Conservation (phyloP, 2,888 invertebrate species). For the Lymantria dispar region DNA sequence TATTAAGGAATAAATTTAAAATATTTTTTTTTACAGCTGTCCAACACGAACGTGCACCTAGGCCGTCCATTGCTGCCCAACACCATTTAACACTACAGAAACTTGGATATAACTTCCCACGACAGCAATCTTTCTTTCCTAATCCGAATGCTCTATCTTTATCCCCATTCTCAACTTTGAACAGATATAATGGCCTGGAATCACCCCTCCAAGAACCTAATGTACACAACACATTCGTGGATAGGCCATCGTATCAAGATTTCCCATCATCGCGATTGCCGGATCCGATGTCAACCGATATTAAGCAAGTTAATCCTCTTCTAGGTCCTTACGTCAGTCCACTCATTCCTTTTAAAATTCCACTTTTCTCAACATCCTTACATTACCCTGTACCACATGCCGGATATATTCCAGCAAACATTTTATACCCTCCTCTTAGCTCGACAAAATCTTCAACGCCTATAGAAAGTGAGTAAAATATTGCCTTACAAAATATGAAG, state of each 20-base stretch:
- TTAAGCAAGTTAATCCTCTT: slow-evolving; percentile 47
- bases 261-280: slow-evolving; percentile 48
- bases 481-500: neutral
- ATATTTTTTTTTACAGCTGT: slow-evolving; percentile 85
- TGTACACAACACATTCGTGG: slow-evolving; percentile 49
- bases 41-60: slow-evolving; percentile 94
- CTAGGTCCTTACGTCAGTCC: slow-evolving; percentile 43
- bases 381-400: slow-evolving; percentile 63
- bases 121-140: slow-evolving; percentile 51
- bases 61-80: slow-evolving; percentile 66
- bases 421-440: slow-evolving; percentile 65
- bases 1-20: neutral
- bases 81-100: slow-evolving; percentile 72
- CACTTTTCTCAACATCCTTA: slow-evolving; percentile 59
- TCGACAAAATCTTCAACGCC: slow-evolving; percentile 48
- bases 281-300: slow-evolving; percentile 42
- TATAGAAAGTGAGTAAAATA: slow-evolving; percentile 48
- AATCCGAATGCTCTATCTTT: slow-evolving; percentile 46
- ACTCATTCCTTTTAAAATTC: slow-evolving; percentile 64
- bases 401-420: slow-evolving; percentile 70
- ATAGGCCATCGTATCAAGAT: slow-evolving; percentile 54
- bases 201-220: slow-evolving; percentile 46
- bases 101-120: slow-evolving; percentile 70
- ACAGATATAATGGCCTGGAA: slow-evolving; percentile 44
- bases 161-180: slow-evolving; percentile 52